Base-by-base conservation (phyloP, 2,888 invertebrate species). In the Pristionchus fissidentatus region DNA sequence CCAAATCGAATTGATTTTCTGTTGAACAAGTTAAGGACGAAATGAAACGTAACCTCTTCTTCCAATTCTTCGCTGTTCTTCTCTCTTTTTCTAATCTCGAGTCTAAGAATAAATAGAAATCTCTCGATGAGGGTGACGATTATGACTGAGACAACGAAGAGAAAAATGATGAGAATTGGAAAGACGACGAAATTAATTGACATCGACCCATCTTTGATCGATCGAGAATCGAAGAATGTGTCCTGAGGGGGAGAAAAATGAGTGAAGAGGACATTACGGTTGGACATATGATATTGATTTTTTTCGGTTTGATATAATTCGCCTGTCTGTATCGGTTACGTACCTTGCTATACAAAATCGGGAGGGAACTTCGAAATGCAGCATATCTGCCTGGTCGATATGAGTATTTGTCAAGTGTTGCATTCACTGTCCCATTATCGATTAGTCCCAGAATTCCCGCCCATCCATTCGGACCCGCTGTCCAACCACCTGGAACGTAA, bases 171-270 rank as follows among this genome's bases (percentile, higher is more conserved):
- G 7, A 55, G 52, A 52, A 38, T 3, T 26, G 70, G 70, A 35
- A 52, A 83, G 35, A 83, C 83, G n/a, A 83, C 38, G 83, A 73
- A 70, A 29, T 83, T 52, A 38, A 83, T 52, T 8, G 83, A 49
- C 83, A 83, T 83, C 19, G 49, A 83, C 13, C 83, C 83, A 73
- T 83, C 70, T 26, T 49, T 49, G 0, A 43, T 29, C 3, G 22
- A 73, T 15, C 83, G 83, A 73, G 83, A 35, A 73, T 83, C 83
- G 83, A 83, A 83, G 55, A 83, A 83, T 35, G 83, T 83, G 26
- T 83, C 83, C 83, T 83, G 26, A 70, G n/a, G 49, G 38, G 13
- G n/a, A 32, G 78, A 52, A 2, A 10, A 4, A 3, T 46, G 3
- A 46, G 75, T 26, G 32, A 52, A 26, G 7, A 55, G 26, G 22